Evolutionary conservation across 2,113 vertebrate genomes (phyloP).

Genomic region (Sclerurus mexicanus): DNA sequence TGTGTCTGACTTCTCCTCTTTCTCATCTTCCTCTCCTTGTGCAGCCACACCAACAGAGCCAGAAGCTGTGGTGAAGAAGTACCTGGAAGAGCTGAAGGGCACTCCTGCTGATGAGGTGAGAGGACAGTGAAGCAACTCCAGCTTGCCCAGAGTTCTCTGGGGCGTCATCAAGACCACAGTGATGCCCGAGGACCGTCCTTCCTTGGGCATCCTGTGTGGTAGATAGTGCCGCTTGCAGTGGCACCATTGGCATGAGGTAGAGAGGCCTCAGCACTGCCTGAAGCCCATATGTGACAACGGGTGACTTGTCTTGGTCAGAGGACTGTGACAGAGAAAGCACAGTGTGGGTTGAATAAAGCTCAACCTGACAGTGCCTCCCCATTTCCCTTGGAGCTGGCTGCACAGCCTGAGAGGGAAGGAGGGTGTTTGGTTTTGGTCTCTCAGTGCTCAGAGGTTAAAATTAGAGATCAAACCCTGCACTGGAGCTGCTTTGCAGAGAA

Average conservation of each 20-base stretch:
- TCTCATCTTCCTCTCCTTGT: neutral
- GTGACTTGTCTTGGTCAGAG: neutral
- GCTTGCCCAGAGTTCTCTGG: neutral
- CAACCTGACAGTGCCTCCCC: neutral
- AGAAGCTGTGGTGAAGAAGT: slow-evolving; percentile 78
- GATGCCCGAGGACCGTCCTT: neutral
- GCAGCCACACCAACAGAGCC: slow-evolving; percentile 54
- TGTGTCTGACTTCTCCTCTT: neutral
- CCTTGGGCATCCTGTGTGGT: neutral
- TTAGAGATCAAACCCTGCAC: neutral
- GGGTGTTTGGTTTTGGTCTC: neutral
- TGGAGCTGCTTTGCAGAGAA: neutral
- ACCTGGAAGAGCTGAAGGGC: slow-evolving; percentile 71
- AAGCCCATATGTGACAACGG: neutral
- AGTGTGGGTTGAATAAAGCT: neutral
- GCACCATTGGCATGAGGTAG: rapidly evolving
- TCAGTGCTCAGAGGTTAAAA: neutral
- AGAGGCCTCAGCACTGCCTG: neutral
- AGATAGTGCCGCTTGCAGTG: neutral
- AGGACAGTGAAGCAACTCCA: neutral
- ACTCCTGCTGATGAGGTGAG: slow-evolving; percentile 74
- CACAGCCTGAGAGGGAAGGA: neutral
- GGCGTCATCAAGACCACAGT: neutral
- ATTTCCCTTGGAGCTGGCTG: neutral
- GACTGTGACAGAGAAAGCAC: neutral